Evolutionary conservation across 2,888 invertebrate genomes (phyloP).

Genomic region (Sycophila texana): DNA sequence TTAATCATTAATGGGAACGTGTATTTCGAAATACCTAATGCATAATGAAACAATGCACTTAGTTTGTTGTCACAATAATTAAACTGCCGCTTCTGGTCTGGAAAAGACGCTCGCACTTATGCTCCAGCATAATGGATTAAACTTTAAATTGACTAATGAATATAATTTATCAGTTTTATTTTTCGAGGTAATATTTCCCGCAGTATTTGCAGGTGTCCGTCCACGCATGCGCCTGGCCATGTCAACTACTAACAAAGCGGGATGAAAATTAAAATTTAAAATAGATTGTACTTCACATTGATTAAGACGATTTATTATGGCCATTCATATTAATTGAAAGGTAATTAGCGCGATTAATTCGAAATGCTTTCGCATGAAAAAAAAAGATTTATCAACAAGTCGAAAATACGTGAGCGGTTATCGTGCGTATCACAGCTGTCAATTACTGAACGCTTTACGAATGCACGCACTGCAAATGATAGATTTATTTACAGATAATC

Average conservation of each 20-base stretch:
- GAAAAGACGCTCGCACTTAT: neutral
- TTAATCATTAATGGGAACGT: neutral
- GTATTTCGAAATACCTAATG: neutral
- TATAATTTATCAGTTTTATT: constrained; percentile 29
- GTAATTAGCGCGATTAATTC: constrained; percentile 32
- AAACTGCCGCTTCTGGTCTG: neutral
- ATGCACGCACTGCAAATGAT: neutral
- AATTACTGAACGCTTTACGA: neutral
- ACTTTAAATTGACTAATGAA: constrained; percentile 27
- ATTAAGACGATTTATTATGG: constrained; percentile 35
- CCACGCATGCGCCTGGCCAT: neutral
- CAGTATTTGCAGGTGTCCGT: neutral
- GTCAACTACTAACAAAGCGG: neutral
- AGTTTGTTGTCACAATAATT: constrained; percentile 35
- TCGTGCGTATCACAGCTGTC: neutral
- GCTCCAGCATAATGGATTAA: constrained; percentile 4
- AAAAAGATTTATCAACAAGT: constrained; percentile 26
- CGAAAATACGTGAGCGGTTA: constrained; percentile 20
- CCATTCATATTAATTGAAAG: constrained; percentile 18
- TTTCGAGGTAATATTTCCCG: constrained; percentile 22
- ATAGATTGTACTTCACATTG: constrained; percentile 34
- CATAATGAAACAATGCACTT: constrained; percentile 25
- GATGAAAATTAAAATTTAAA: constrained; percentile 40
- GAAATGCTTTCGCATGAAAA: neutral
- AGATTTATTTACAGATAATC: neutral